These are phyloP conservation scores for Tridacna gigas DNA, from an alignment of 2,888 invertebrate genomes.

Conservation along the genomic window DNA sequence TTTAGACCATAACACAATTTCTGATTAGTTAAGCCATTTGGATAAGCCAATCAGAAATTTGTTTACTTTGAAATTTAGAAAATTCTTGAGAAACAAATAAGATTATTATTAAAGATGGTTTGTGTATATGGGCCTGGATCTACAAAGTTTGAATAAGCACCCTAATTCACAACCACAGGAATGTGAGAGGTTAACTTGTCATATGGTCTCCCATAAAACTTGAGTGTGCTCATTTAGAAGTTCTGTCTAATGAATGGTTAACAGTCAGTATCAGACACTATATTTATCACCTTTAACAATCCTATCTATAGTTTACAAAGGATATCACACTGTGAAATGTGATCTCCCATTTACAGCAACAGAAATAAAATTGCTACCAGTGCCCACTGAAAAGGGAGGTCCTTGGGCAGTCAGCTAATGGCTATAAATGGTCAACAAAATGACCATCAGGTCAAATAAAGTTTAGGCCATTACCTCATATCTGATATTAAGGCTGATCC, in stretches of 20 bases:
- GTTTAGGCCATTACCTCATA: constrained; percentile 9
- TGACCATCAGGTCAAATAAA: constrained; percentile 29
- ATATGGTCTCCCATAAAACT: constrained; percentile 12
- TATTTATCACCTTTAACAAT: constrained; percentile 25
- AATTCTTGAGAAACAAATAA: too few relatives aligned
- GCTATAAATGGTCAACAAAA: constrained; percentile 34
- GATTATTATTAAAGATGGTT: too few relatives aligned
- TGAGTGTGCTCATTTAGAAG: constrained; percentile 20
- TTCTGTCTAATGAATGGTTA: constrained; percentile 19
- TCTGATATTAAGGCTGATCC: too few relatives aligned
- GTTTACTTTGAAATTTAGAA: too few relatives aligned
- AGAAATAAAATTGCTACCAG: neutral
- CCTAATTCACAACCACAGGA: neutral
- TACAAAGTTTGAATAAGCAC: too few relatives aligned
- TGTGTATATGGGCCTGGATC: too few relatives aligned
- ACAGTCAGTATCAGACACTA: constrained; percentile 6
- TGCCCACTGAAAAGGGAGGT: neutral
- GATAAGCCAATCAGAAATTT: too few relatives aligned
- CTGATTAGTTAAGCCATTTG: too few relatives aligned
- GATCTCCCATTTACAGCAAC: neutral
- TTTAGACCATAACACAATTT: too few relatives aligned
- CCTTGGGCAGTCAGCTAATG: constrained; percentile 18
- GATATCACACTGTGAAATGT: constrained; percentile 14
- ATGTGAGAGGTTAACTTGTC: constrained; percentile 17
- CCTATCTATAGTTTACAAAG: neutral